These are phyloP conservation scores for Chaenodraco wilsoni DNA, from an alignment of 2,797 vertebrate species.

Conservation along the genomic window DNA sequence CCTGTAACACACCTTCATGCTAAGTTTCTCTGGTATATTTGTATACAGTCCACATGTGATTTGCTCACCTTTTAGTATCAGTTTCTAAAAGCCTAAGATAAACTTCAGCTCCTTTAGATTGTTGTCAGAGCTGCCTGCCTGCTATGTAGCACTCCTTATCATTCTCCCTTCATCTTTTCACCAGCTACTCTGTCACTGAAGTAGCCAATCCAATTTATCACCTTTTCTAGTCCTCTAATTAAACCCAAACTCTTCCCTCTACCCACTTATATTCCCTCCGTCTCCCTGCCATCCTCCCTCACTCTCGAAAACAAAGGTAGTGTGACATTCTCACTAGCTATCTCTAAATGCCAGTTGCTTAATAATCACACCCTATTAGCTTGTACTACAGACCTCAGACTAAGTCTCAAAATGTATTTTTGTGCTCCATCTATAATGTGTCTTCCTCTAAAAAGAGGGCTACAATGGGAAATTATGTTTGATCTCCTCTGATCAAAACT, in stretches of 20 bases:
- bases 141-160: constrained; percentile 22
- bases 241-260: constrained; percentile 20
- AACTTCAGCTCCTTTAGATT: constrained; percentile 25
- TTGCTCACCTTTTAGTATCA: constrained; percentile 44
- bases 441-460: constrained; percentile 21
- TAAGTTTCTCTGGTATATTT: constrained; percentile 27
- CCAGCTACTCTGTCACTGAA: constrained; percentile 20
- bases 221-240: constrained; percentile 39
- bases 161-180: constrained; percentile 34
- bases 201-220: constrained; percentile 34
- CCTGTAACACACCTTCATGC: constrained; percentile 3
- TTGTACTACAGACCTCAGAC: constrained; percentile 49
- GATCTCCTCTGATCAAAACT: constrained; percentile 12
- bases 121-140: constrained; percentile 25
- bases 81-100: constrained; percentile 42
- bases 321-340: constrained; percentile 62
- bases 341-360: constrained; percentile 65
- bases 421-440: constrained; percentile 19
- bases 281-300: background rate
- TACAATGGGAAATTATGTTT: background rate
- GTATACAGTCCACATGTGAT: constrained; percentile 43
- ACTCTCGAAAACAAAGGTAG: constrained; percentile 35
- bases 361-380: constrained; percentile 48
- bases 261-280: background rate
- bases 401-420: constrained; percentile 36